These are phyloP conservation scores for Diorhabda carinulata DNA, from an alignment of 1,140 invertebrate genomes.

Conservation along the genomic window DNA sequence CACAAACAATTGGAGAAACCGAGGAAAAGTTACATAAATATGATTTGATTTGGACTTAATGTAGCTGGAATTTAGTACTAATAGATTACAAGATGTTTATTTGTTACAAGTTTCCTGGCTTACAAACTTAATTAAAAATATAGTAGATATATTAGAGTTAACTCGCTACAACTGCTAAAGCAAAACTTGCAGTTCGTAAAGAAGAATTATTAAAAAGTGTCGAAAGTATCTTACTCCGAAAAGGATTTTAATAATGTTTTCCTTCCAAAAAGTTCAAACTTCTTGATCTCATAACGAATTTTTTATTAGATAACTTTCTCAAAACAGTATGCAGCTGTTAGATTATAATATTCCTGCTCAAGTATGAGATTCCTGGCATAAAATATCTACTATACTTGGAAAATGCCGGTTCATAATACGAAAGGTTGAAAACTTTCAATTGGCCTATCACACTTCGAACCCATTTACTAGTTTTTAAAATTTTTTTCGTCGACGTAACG, in stretches of 20 bases:
- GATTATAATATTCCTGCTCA: slow-evolving; percentile 13
- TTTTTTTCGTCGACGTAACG: not conserved
- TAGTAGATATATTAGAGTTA: not conserved
- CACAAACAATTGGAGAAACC: too few relatives aligned
- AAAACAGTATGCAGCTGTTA: slow-evolving; percentile 21
- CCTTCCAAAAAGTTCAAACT: slow-evolving; percentile 11
- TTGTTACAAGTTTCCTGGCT: not conserved
- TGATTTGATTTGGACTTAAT: too few relatives aligned
- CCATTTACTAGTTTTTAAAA: not conserved
- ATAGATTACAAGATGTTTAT: too few relatives aligned
- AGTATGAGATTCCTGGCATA: not conserved
- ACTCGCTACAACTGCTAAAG: not conserved
- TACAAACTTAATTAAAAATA: not conserved
- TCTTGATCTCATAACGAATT: slow-evolving; percentile 19
- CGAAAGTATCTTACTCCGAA: slow-evolving; percentile 10
- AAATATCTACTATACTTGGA: slow-evolving; percentile 11
- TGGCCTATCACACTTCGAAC: not conserved
- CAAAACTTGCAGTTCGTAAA: not conserved
- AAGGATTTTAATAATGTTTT: slow-evolving; percentile 23
- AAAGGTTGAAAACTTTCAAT: slow-evolving; percentile 9
- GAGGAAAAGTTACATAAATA: too few relatives aligned
- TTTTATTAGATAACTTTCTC: slow-evolving; percentile 21
- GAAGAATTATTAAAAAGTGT: slow-evolving; percentile 22
- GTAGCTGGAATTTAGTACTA: too few relatives aligned
- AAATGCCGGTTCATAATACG: slow-evolving; percentile 13